Evolutionary conservation across 2,797 vertebrate species (phyloP).

Genomic region (Spinus olivaceus): DNA sequence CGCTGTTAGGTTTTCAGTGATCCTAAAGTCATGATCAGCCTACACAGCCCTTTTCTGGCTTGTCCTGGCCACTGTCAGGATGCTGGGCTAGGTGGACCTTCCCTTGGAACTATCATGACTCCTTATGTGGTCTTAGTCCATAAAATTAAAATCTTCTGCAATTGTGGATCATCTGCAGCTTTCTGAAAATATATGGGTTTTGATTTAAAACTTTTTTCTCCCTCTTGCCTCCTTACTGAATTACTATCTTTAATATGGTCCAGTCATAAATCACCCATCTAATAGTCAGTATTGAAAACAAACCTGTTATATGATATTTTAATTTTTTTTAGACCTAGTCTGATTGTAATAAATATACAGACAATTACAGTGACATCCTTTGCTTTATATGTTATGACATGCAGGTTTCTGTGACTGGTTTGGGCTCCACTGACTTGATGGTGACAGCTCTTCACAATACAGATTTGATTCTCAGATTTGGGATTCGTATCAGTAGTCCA

Average conservation of each 20-base stretch:
- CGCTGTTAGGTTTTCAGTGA: background rate
- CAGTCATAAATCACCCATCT: background rate
- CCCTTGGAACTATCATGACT: background rate
- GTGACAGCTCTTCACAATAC: background rate
- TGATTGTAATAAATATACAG: background rate
- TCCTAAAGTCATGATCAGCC: background rate
- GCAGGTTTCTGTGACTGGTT: background rate
- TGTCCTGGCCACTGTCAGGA: background rate
- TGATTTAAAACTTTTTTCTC: background rate
- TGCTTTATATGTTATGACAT: background rate
- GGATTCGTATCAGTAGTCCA: background rate
- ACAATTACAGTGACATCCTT: background rate
- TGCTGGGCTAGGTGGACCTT: background rate
- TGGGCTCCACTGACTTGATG: background rate
- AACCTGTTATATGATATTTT: background rate
- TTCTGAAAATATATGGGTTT: background rate
- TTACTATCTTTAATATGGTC: background rate
- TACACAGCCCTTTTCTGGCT: background rate
- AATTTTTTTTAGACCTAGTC: background rate
- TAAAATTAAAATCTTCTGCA: background rate
- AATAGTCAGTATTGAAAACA: background rate
- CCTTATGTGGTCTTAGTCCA: background rate
- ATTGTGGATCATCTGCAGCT: background rate
- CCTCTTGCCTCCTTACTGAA: background rate
- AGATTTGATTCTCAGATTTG: background rate